phyloP scores from a whole-genome alignment of 2,888 invertebrate genomes.

The Drosophila paramelanica region DNA sequence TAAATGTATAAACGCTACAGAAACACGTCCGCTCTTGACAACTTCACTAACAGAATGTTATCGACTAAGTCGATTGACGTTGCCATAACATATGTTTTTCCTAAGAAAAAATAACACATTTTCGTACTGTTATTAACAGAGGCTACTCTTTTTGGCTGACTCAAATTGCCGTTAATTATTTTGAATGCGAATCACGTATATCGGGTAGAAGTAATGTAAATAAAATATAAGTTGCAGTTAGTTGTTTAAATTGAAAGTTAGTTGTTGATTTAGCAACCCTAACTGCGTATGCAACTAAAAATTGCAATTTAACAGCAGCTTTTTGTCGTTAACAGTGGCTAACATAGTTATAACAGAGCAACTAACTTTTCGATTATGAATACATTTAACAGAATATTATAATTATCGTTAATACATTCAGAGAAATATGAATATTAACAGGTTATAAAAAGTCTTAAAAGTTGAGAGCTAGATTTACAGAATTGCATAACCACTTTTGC shows the following conservation, averaged over 20 bases:
- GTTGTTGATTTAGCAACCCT: background rate
- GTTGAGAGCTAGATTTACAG: no score
- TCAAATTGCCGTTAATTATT: background rate
- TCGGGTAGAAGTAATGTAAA: no score
- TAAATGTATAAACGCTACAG: conserved; percentile 57
- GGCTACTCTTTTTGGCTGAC: background rate
- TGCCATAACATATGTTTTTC: conserved; percentile 26
- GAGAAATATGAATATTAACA: background rate
- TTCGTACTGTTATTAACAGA: conserved; percentile 6
- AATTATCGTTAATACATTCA: no score
- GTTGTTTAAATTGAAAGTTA: background rate
- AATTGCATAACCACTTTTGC: no score
- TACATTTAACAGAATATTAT: no score
- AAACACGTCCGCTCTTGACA: conserved; percentile 60
- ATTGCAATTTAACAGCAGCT: background rate
- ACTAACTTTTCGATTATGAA: background rate
- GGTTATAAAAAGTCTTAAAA: no score
- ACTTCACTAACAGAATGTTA: conserved; percentile 52
- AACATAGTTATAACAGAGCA: conserved; percentile 1
- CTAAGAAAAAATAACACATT: conserved; percentile 10
- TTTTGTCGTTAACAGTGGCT: background rate
- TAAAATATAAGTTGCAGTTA: background rate
- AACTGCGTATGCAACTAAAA: background rate
- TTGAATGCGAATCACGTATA: background rate
- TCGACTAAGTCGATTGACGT: conserved; percentile 28